Conservation (phyloP, 2,797 vertebrate species). For the Varecia variegata region DNA sequence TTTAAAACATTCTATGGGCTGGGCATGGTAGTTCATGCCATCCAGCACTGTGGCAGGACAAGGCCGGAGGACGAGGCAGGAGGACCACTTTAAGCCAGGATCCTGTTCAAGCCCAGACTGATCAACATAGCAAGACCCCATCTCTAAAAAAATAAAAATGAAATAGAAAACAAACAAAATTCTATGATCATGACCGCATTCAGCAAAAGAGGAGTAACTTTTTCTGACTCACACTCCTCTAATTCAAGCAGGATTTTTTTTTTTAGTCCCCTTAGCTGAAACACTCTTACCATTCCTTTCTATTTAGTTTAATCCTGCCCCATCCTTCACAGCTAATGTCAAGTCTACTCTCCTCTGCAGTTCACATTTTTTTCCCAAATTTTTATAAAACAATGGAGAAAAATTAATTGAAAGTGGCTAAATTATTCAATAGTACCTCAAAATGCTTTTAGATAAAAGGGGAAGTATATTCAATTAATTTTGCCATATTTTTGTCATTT, state of each 20-base stretch:
- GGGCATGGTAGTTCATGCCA: neutral
- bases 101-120: too few relatives aligned
- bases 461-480: conserved; percentile 13
- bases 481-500: neutral
- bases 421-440: neutral
- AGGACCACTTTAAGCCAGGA: neutral
- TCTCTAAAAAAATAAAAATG: too few relatives aligned
- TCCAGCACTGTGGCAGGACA: neutral
- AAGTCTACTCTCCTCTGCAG: neutral
- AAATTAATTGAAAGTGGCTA: neutral
- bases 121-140: too few relatives aligned
- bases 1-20: neutral
- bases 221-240: neutral
- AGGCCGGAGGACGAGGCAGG: too few relatives aligned
- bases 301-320: neutral
- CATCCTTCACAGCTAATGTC: neutral
- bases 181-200: neutral
- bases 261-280: neutral
- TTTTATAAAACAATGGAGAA: conserved; percentile 34
- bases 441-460: conserved; percentile 15
- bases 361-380: neutral
- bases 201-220: neutral
- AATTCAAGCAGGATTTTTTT: neutral
- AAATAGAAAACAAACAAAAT: neutral
- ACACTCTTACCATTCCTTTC: neutral